Evolutionary conservation across 2,888 invertebrate genomes (phyloP), one percentile per base, ranked within the genome.

Genomic region (Erebia epiphron): DNA sequence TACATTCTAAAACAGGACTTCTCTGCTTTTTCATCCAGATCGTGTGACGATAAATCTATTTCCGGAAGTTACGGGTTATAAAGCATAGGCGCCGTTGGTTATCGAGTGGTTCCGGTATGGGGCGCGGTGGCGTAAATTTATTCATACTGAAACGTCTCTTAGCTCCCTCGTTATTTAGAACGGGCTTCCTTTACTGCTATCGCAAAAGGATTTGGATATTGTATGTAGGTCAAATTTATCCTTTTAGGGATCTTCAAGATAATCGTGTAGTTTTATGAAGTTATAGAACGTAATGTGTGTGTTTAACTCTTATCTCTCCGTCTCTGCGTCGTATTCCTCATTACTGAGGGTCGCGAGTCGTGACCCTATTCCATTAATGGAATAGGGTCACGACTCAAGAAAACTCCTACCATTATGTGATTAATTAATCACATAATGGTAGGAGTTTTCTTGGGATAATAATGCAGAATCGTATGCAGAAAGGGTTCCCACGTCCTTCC

Each of bases 11-110:
- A 67, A 54, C 10, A 43, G 62, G 49, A 21, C 21, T 57, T 58
- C 54, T 54, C 14, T 14, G 69, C 56, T 63, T 63, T 78, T 78
- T 88, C 86, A 83, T 81, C 81, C 78, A 78, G 78, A 78, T 82
- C 84, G 87, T 84, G 88, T 86, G 87, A 91, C 84, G 85, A 92
- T 92, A 92, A 92, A 92, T 92, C 84, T 86, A 83, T 87, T 87
- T 88, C 89, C 92, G 93, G 93, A 92, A 90, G 91, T 91, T 87
- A 93, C 84, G 92, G 90, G 87, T 84, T 92, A 93, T 93, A 93
- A 93, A 92, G 87, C 93, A 89, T 90, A 91, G 91, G 89, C 91
- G 89, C 88, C 83, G 87, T 85, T 83, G 90, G 89, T 89, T 91
- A 92, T 92, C 91, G 90, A 90, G 88, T 84, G 86, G 87, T 86